A percentile compares a stretch with the other conserved stretches of the same genome.
Evolutionary conservation across 1,140 invertebrate genomes (phyloP).

Genomic region (Macrobrachium rosenbergii): DNA sequence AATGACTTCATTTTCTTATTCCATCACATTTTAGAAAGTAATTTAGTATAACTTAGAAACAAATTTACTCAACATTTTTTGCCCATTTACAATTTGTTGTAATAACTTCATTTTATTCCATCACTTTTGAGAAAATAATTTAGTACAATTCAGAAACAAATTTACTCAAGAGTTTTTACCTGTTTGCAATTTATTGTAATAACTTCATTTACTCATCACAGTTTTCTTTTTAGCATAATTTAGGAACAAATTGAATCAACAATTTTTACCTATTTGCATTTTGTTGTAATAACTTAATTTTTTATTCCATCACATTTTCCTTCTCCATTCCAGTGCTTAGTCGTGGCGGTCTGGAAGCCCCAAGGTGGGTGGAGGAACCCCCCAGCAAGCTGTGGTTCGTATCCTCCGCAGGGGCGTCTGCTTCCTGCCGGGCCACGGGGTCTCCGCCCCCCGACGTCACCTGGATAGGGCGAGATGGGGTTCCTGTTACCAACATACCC

Average conservation of each 20-base stretch:
- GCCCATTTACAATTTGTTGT: too few species aligned
- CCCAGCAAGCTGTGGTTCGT: constrained; percentile 92
- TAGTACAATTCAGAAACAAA: too few species aligned
- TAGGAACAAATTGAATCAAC: too few species aligned
- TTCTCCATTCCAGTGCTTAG: neutral
- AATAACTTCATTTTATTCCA: too few species aligned
- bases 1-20: neutral
- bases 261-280: neutral
- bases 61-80: too few species aligned
- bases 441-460: constrained; percentile 91
- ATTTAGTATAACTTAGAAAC: too few species aligned
- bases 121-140: too few species aligned
- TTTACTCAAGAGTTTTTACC: too few species aligned
- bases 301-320: neutral
- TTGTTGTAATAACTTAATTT: neutral
- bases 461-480: constrained; percentile 90
- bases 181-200: neutral
- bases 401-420: constrained; percentile 91
- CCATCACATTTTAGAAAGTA: neutral
- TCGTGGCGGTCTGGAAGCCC: constrained; percentile 73
- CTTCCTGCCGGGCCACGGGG: constrained; percentile 91
- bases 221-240: too few species aligned
- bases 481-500: constrained; percentile 88
- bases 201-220: neutral
- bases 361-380: constrained; percentile 91